Percentiles rank a stretch among this genome's conserved stretches.
Conservation (phyloP, 2,113 vertebrate species). For the Semicossyphus pulcher region DNA sequence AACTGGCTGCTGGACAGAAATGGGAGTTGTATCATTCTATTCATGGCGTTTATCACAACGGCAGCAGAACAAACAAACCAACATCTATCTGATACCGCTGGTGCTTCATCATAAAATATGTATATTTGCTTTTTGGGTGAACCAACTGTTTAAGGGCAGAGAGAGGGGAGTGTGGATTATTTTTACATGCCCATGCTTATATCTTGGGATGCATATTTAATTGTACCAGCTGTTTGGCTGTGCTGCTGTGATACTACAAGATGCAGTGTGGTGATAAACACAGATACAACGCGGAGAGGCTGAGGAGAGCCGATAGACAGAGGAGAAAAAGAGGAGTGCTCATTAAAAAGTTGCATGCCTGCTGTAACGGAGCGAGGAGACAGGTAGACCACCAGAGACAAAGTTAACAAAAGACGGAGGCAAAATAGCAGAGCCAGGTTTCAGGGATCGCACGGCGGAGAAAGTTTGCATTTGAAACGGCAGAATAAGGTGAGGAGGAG, state of each 20-base stretch:
- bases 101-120: constrained; percentile 10
- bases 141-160: not conserved
- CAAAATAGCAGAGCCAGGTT: constrained; percentile 45
- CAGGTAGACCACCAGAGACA: constrained; percentile 70
- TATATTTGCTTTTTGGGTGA: not conserved
- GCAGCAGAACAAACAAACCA: not conserved
- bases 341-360: constrained; percentile 62
- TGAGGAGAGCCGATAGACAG: constrained; percentile 41
- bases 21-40: not conserved
- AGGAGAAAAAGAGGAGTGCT: constrained; percentile 47
- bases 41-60: not conserved
- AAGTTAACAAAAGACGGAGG: constrained; percentile 57
- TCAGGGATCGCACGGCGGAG: constrained; percentile 33
- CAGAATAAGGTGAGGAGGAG: constrained; percentile 40
- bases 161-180: not conserved
- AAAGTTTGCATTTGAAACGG: constrained; percentile 55
- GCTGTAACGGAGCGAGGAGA: constrained; percentile 49
- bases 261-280: constrained; percentile 30
- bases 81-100: not conserved
- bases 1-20: not conserved
- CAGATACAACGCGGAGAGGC: constrained; percentile 9
- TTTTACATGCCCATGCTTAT: not conserved
- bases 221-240: constrained; percentile 27
- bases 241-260: constrained; percentile 14
- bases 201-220: constrained; percentile 26